These are phyloP conservation scores for Coryphaenoides rupestris DNA, from an alignment of 2,113 vertebrate genomes.

Conservation along the genomic window DNA sequence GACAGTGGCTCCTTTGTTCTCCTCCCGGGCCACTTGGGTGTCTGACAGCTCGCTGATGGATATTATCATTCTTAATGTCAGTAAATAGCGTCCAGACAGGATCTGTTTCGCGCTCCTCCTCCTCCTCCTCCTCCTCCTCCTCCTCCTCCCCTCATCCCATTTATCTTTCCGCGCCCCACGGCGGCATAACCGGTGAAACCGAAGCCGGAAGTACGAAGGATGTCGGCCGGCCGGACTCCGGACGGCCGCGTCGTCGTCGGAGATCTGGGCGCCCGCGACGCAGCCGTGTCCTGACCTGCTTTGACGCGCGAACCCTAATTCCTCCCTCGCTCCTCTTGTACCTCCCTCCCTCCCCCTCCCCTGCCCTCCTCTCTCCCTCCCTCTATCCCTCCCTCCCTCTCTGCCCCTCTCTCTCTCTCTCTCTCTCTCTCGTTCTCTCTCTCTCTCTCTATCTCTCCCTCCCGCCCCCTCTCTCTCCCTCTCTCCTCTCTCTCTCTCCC, in stretches of 20 bases:
- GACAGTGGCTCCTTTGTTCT: conserved; percentile 77
- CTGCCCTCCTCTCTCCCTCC: not conserved
- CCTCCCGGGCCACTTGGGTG: conserved; percentile 66
- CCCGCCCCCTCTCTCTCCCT: conserved; percentile 16
- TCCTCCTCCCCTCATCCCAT: conserved; percentile 44
- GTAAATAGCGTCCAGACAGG: conserved; percentile 77
- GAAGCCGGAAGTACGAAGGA: conserved; percentile 64
- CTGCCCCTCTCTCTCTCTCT: conserved; percentile 41
- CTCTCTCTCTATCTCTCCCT: conserved; percentile 35
- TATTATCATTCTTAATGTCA: conserved; percentile 87
- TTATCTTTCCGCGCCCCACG: conserved; percentile 69
- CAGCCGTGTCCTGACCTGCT: no score
- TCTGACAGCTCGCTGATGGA: conserved; percentile 77
- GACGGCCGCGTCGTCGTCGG: conserved; percentile 37
- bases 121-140: conserved; percentile 37
- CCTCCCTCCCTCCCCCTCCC: conserved; percentile 18
- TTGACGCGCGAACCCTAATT: not conserved
- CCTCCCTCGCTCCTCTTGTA: conserved; percentile 13
- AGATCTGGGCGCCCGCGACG: not conserved
- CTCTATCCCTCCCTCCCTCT: conserved; percentile 3
- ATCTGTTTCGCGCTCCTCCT: conserved; percentile 63
- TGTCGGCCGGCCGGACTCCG: conserved; percentile 43
- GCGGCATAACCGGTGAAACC: conserved; percentile 60
- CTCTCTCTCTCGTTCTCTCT: conserved; percentile 39
- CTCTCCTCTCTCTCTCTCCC: conserved; percentile 1